phyloP scores from a whole-genome alignment of 2,113 vertebrate species.

The Sylvilagus bachmani region DNA sequence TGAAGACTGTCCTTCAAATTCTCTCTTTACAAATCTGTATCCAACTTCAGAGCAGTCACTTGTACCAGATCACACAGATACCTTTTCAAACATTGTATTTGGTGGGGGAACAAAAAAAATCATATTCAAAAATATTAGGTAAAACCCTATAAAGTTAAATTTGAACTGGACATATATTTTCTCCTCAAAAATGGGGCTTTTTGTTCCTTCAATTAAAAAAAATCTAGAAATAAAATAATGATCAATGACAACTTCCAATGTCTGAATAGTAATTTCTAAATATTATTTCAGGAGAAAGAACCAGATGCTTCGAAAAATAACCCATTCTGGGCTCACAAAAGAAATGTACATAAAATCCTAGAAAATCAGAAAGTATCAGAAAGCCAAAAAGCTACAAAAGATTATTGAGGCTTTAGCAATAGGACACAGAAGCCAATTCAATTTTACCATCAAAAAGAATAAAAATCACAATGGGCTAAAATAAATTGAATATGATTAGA shows the following conservation, averaged over 20 bases:
- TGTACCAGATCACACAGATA: neutral
- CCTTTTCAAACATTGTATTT: slow-evolving; percentile 31
- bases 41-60: slow-evolving; percentile 37
- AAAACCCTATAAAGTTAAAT: neutral
- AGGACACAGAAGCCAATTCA: neutral
- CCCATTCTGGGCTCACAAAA: neutral
- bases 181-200: neutral
- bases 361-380: neutral
- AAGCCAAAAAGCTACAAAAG: neutral
- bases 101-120: neutral
- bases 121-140: too few relatives aligned
- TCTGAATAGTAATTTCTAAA: neutral
- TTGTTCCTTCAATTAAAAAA: neutral
- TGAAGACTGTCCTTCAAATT: slow-evolving; percentile 34
- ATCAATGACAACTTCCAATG: neutral
- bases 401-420: neutral
- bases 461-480: neutral
- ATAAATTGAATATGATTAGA: neutral
- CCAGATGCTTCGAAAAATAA: neutral
- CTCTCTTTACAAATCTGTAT: slow-evolving; percentile 32
- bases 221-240: neutral
- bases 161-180: neutral
- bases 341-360: neutral
- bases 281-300: neutral
- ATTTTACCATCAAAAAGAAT: neutral